Base-by-base conservation (phyloP, 2,888 invertebrate species). In the Ochropacha duplaris region DNA sequence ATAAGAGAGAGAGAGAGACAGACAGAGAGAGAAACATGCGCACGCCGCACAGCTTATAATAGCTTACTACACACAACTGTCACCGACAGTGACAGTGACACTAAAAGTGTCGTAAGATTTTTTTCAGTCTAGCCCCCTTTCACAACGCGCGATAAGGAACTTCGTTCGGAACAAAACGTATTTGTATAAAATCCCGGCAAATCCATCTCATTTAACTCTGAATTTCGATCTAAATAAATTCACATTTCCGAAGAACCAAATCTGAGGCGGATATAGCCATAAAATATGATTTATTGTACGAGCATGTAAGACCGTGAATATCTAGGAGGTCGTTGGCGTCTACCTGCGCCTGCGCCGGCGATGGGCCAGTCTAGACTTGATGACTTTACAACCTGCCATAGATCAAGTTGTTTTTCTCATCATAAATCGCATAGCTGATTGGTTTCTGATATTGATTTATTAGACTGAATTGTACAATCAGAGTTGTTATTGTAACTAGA, bases 351-450 rank as follows among this genome's bases (percentile, higher is more conserved):
- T 44, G 44, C 44, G 52, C 24, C n/a, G n/a, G n/a, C n/a, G n/a
- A 31, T 52, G 28, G 52, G 31, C 52, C 31, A 22, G 52, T 52
- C 52, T 52, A 34, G 31, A 52, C 52, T 52, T 19, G 31, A 31
- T 52, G 31, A 31, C 31, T 31, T 52, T 31, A 31, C 31, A 34
- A 31, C 31, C 19, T 24, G 52, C 19, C 52, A 11, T 22, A 52
- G 14, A 52, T 52, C 52, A 12, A 16, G 44, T 19, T 44, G 12
- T 16, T 44, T 44, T 44, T 44, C 22, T 19, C 26, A 22, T 12
- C 22, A 19, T 11, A 19, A 52, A 52, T 31, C 34, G 31, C 44
- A 19, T 19, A 44, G 19, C 44, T 44, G 44, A 44, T 44, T 44
- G 44, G 44, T 19, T 44, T 44, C 44, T 44, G 44, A 44, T 19